Base-by-base conservation (phyloP, 2,888 invertebrate species). In the Dimorphilus gyrociliatus region DNA sequence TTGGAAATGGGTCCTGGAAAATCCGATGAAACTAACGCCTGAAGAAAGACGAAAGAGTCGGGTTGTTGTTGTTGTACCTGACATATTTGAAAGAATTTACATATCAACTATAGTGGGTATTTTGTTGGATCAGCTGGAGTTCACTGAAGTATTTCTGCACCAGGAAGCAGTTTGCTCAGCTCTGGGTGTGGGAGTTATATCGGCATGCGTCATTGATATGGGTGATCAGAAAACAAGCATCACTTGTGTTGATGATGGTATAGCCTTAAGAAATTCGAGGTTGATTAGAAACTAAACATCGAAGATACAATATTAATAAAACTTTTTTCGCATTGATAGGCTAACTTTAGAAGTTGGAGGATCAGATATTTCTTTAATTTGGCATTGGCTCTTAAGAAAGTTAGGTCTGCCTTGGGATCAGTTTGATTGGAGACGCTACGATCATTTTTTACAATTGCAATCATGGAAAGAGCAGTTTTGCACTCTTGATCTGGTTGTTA, bases 181-280 rank as follows among this genome's bases (percentile, higher is more conserved):
- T 8, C 81, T 81, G 64, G 81, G 81, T 3, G 76, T 79, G 13
- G 81, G 81, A 8, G 61, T 81, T 12, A 74, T 76, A 27, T 80
- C 77, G 50, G 88, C 86, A 0, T 90, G 90, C 64, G 85, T 90
- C 1, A 80, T 92, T 1, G 88, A 90, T 57, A 76, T 90, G 30
- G 90, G 90, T 0, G 88, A 88, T 54, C 84, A 88, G 57, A 90
- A 90, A 66, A 85, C 84, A 0, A 82, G 86, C 1, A 78, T 92
- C 14, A 85, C 85, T 2, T 92, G 90, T 65, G 85, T 90, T 1
- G 90, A 90, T 66, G 90, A 90, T 67, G 88, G 86, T 1, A 80
- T 90, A 36, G 88, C 88, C 16, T 82, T 84, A 50, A 74, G 78
- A 42, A 76, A 78, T 40, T 84, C 88, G 0, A 69, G 86, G 51